Conservation (phyloP, 1,140 invertebrate genomes). For the Pseudomyrmex pallidus region DNA sequence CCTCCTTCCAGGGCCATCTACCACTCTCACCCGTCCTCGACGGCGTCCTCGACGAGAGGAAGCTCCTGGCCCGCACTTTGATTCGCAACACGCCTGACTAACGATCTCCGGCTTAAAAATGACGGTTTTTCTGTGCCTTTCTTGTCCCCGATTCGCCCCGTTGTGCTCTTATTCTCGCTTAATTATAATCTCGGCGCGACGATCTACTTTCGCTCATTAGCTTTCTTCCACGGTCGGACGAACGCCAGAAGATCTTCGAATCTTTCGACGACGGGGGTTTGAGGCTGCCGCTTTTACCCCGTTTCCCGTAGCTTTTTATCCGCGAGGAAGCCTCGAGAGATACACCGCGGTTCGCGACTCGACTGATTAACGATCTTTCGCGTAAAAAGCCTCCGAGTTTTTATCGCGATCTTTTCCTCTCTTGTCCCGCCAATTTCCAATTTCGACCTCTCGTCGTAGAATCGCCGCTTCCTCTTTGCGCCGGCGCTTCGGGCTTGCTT, state of each 20-base stretch:
- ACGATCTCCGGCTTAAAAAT: slow-evolving; percentile 75
- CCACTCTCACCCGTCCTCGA: slow-evolving; percentile 74
- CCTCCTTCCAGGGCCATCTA: slow-evolving; percentile 73
- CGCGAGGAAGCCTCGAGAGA: slow-evolving; percentile 37
- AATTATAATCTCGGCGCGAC: slow-evolving; percentile 60
- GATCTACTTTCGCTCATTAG: slow-evolving; percentile 58
- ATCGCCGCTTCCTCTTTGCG: slow-evolving; percentile 51
- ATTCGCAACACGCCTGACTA: slow-evolving; percentile 75
- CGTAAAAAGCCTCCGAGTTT: slow-evolving; percentile 20
- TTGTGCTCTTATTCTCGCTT: slow-evolving; percentile 57
- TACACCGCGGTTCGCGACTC: slow-evolving; percentile 41
- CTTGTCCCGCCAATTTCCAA: slow-evolving; percentile 57
- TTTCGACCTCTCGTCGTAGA: slow-evolving; percentile 53
- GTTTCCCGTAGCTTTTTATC: slow-evolving; percentile 48
- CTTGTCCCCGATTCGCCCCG: slow-evolving; percentile 41
- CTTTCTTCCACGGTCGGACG: slow-evolving; percentile 58
- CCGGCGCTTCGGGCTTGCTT: neutral
- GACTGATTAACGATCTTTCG: slow-evolving; percentile 49
- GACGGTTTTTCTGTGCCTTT: slow-evolving; percentile 58
- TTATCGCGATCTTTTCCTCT: slow-evolving; percentile 16
- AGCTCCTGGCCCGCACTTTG: slow-evolving; percentile 78
- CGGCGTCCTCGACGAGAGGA: slow-evolving; percentile 54
- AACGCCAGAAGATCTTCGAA: slow-evolving; percentile 52
- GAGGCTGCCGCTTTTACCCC: slow-evolving; percentile 52
- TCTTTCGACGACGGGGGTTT: slow-evolving; percentile 27